Percentiles rank a stretch among this genome's conserved stretches.
These are phyloP conservation scores for Geotrupes spiniger DNA, from an alignment of 2,888 invertebrate genomes.

Conservation along the genomic window DNA sequence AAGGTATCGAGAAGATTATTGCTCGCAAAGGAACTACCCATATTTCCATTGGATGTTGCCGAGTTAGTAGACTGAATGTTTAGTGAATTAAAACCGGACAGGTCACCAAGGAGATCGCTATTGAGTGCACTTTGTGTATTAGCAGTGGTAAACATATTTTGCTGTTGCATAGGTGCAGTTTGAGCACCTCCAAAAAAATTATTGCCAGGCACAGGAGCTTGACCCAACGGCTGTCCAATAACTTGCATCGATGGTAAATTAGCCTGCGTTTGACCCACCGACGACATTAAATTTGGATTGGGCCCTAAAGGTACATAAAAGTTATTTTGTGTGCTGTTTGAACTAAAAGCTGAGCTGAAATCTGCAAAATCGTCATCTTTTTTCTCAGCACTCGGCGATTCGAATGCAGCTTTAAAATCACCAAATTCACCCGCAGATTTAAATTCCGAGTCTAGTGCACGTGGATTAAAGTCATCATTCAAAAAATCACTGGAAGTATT, in stretches of 20 bases:
- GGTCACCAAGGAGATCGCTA: conserved; percentile 42
- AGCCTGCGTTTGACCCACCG: neutral
- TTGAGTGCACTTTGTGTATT: neutral
- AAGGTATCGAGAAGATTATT: conserved; percentile 33
- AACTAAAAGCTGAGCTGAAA: conserved; percentile 70
- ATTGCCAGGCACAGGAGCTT: no score
- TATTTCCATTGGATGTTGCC: conserved; percentile 24
- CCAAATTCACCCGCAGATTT: conserved; percentile 62
- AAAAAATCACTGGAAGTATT: conserved; percentile 47
- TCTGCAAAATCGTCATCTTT: conserved; percentile 69
- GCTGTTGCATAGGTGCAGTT: neutral
- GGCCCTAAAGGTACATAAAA: no score
- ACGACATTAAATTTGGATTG: no score
- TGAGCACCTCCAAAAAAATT: no score
- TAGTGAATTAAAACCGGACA: conserved; percentile 38
- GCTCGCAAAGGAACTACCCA: conserved; percentile 21
- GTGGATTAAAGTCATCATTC: conserved; percentile 64
- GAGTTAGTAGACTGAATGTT: conserved; percentile 31
- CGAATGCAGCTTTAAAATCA: conserved; percentile 73
- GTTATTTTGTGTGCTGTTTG: neutral
- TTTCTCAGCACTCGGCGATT: conserved; percentile 24
- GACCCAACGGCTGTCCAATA: no score
- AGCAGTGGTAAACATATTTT: neutral
- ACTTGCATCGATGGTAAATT: neutral
- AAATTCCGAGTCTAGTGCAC: conserved; percentile 46